Percentiles rank a stretch among this genome's conserved stretches.
Conservation (phyloP, 2,797 vertebrate genomes). For the Spea hammondii region DNA sequence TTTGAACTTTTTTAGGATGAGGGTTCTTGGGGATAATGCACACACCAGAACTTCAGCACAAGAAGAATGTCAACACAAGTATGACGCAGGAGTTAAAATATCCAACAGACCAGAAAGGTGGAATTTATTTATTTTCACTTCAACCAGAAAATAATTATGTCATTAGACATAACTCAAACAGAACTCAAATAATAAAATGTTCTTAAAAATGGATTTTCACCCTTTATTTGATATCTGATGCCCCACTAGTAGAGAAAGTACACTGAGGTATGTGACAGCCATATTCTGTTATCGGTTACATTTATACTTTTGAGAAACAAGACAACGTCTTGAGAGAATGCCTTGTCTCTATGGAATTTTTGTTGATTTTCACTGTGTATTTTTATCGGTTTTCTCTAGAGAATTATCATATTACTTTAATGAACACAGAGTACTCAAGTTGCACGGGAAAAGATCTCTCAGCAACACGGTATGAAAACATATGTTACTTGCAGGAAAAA, state of each 20-base stretch:
- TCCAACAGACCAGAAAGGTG: too few species aligned
- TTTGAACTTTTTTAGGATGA: too few species aligned
- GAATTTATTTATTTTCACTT: too few species aligned
- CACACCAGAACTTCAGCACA: too few species aligned
- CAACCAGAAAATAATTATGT: too few species aligned
- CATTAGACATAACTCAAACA: too few species aligned
- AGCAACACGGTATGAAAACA: slow-evolving; percentile 47
- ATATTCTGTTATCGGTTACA: slow-evolving; percentile 46
- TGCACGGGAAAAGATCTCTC: slow-evolving; percentile 51
- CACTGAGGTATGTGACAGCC: not conserved
- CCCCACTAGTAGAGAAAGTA: not conserved
- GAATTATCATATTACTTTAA: slow-evolving; percentile 60
- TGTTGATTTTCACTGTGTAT: slow-evolving; percentile 62
- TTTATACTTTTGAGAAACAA: slow-evolving; percentile 56
- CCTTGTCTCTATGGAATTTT: slow-evolving; percentile 57
- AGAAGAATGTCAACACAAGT: too few species aligned
- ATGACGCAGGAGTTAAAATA: too few species aligned
- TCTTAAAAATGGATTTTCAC: too few species aligned
- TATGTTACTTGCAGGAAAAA: slow-evolving; percentile 29
- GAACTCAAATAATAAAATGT: too few species aligned
- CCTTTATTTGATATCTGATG: not conserved
- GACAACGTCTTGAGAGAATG: slow-evolving; percentile 58
- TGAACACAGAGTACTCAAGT: slow-evolving; percentile 56
- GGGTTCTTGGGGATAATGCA: too few species aligned
- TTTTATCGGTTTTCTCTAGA: slow-evolving; percentile 55